Base-by-base conservation (phyloP, 2,797 vertebrate genomes). In the Tangara arthus region DNA sequence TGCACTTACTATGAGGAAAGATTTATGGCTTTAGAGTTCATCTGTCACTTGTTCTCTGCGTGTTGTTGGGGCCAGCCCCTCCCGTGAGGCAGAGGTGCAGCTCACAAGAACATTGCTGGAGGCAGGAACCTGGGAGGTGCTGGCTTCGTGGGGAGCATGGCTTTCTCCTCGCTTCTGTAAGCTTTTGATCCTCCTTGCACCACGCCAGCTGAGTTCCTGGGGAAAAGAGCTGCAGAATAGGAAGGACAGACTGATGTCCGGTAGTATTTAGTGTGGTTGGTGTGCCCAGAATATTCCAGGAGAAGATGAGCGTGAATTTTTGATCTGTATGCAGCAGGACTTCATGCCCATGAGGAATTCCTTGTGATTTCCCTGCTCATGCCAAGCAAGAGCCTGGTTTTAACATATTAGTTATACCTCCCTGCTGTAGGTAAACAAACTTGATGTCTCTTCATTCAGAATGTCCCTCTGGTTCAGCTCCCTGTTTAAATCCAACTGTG, bases 1-100 rank as follows among this genome's bases (percentile, higher is more conserved):
- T 50, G 41, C 28, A 65, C 15, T 44, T 81, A 65, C 22, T 79
- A 1, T 21, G 28, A 76, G 65, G 78, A 92, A 49, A 75, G 55
- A 65, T 91, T 88, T 91, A 90, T 71, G 49, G 42, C 55, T 91
- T 78, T 81, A 3, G 57, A 69, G 91, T 90, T 94, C 55, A 92
- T 3, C 15, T 81, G 52, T 75, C 16, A 3, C 76, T 78, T 83
- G 65, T 89, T 80, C 87, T 83, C 69, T 91, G 76, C 53, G 8
- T 82, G 79, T 71, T 26, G 15, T 3, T 87, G 69, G 59, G 79
- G 79, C 79, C 72, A 87, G n/a, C 37, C 57, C 52, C 49, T 66
- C 41, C 22, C 0, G 12, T 28, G 64, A 82, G 86, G 49, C 53
- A 35, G 2, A 89, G 61, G 64, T 46, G 30, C 68, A 35, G 71